Base-by-base conservation (phyloP, 2,888 invertebrate genomes). In the Eupithecia centaureata region DNA sequence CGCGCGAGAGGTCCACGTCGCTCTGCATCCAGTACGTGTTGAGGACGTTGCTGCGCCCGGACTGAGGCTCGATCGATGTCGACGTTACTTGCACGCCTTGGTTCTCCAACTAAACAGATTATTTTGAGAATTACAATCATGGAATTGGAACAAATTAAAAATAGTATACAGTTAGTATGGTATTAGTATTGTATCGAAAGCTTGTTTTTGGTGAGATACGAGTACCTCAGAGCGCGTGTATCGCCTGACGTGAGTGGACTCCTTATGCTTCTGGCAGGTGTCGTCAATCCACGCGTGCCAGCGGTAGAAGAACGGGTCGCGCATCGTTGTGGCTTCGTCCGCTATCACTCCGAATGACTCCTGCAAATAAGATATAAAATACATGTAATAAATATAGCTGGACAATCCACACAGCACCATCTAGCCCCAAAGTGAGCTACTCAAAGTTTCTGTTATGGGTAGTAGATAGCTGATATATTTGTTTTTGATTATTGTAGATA, bases 281-380 rank as follows among this genome's bases (percentile, higher is more conserved):
- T 95, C 94, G 77, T 97, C 96, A 58, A 97, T 94, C 83, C 95
- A 96, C 0, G 95, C 95, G 81, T 97, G 97, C 96, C 96, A 97
- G 81, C 97, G 95, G 91, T 97, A 97, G 93, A 97, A 97, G 71
- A 96, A 92, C 0, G 97, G 97, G 86, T 97, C 97, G 59, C 97
- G 94, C 97, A 97, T 97, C 0, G 97, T 96, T 0, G 97, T 97
- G 0, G 97, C 95, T 4, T 96, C 95, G 79, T 97, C 97, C 0
- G 96, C 97, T 93, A 97, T 97, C 0, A 97, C 95, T 32, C 96
- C 94, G 77, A 96, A 95, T 1, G 94, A 94, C 93, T 97, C 97
- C 95, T 97, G 80, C 30, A 18, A 47, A 22, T 8, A 8, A 22
- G n/a, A n/a, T n/a, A n/a, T n/a, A n/a, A n/a, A n/a, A n/a, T n/a